These are phyloP conservation scores for Ferrisia virgata DNA, from an alignment of 2,888 invertebrate genomes.

Conservation along the genomic window DNA sequence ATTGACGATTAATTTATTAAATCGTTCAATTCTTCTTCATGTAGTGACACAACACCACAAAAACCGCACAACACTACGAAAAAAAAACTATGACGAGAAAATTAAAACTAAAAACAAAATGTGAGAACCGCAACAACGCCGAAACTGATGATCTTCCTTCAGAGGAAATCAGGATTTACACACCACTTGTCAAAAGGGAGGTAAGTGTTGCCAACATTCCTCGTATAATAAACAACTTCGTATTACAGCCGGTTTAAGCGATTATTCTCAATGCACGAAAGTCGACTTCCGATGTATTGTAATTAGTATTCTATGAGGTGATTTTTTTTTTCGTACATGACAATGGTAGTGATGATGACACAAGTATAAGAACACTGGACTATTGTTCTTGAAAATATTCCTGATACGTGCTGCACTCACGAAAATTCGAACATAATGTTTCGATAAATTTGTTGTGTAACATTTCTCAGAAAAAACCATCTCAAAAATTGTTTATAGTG, in stretches of 20 bases:
- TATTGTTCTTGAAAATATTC: neutral
- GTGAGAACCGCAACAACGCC: neutral
- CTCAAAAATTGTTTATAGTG: too few relatives aligned
- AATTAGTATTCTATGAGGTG: conserved; percentile 33
- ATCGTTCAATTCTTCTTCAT: neutral
- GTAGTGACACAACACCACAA: neutral
- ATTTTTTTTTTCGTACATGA: neutral
- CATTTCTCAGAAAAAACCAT: too few relatives aligned
- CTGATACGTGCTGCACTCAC: neutral
- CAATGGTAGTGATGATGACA: conserved; percentile 5
- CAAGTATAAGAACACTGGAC: neutral
- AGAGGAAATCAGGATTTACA: conserved; percentile 40
- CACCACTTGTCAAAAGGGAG: conserved; percentile 37
- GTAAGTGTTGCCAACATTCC: conserved; percentile 39
- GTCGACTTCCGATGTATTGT: conserved; percentile 29
- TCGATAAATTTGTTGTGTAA: neutral
- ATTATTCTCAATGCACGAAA: neutral
- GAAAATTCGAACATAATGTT: neutral
- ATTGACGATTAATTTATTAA: too few relatives aligned
- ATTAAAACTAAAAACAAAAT: neutral
- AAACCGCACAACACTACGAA: neutral
- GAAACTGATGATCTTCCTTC: neutral
- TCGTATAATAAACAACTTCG: conserved; percentile 10
- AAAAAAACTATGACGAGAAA: neutral
- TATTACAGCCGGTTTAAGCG: conserved; percentile 27